Conservation (phyloP, 2,113 vertebrate species). For the Oncorhynchus kisutch region DNA sequence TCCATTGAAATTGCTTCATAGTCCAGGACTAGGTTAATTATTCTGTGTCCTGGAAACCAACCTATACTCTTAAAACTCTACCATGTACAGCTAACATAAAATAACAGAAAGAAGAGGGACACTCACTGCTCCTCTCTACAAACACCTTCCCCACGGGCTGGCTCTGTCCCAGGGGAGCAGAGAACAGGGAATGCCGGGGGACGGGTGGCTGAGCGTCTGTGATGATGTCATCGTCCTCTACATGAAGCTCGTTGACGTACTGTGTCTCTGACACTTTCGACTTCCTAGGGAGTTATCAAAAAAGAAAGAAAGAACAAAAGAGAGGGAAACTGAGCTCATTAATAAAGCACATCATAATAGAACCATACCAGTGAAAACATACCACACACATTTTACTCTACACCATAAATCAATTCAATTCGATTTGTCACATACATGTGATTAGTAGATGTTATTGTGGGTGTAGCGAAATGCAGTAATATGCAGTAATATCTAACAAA, state of each 20-base stretch:
- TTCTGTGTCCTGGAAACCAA: background rate
- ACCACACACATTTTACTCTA: too few relatives aligned
- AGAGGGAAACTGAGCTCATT: background rate
- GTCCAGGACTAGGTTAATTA: too few relatives aligned
- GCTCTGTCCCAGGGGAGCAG: conserved; percentile 82
- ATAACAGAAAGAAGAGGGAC: background rate
- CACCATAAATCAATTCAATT: too few relatives aligned
- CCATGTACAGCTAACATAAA: background rate
- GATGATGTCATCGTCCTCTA: conserved; percentile 92
- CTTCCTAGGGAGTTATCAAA: conserved; percentile 68
- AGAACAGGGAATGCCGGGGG: conserved; percentile 81
- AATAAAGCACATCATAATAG: background rate
- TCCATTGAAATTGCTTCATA: too few relatives aligned
- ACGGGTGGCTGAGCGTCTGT: conserved; percentile 71
- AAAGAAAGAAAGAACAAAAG: background rate
- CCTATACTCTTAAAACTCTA: background rate
- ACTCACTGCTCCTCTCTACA: conserved; percentile 91
- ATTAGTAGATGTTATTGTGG: too few relatives aligned
- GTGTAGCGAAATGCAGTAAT: too few relatives aligned
- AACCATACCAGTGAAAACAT: too few relatives aligned
- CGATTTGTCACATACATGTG: too few relatives aligned
- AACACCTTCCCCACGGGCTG: conserved; percentile 92
- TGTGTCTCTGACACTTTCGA: conserved; percentile 71
- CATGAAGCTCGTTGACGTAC: conserved; percentile 76
- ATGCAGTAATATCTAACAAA: too few relatives aligned